Base-by-base conservation (phyloP, 30 jellyfish, hydroid and myxozoan species). In the Turritopsis dohrnii region DNA sequence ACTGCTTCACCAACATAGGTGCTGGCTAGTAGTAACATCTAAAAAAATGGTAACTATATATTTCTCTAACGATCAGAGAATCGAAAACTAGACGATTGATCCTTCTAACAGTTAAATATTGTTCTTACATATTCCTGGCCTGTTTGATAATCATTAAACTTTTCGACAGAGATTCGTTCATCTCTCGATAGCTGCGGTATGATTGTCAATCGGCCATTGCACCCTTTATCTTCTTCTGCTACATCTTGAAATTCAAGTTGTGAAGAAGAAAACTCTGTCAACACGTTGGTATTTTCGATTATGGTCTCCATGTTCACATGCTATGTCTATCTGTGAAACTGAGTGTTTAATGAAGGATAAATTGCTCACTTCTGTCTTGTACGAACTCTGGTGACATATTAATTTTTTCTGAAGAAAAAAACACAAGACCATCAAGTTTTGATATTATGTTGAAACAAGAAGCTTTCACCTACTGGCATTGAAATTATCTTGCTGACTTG, bases 21-120 rank as follows among this genome's bases (percentile, higher is more conserved):
- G 86, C 96, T 86, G 22, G 97, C 97, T 66, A 91, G 94, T 31
- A 91, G 86, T 86, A 86, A 28, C 41, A 81, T 75, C 97, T 91
- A 71, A 29, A 76, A 79, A 27, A 54, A 3, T 0, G 18, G n/a
- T n/a, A n/a, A n/a, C n/a, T n/a, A n/a, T n/a, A n/a, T n/a, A n/a
- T n/a, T n/a, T n/a, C n/a, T n/a, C n/a, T n/a, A n/a, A n/a, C n/a
- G n/a, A n/a, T n/a, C n/a, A n/a, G n/a, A n/a, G n/a, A n/a, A n/a
- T n/a, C n/a, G n/a, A n/a, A n/a, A n/a, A n/a, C n/a, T n/a, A n/a
- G n/a, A n/a, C n/a, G n/a, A n/a, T n/a, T n/a, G n/a, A n/a, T n/a
- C n/a, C n/a, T n/a, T n/a, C n/a, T 41, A 41, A 41, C 60, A 41
- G 60, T 41, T 3, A 41, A 41, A 41, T 41, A 41, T 41, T 41